Evolutionary conservation across 1,140 invertebrate genomes (phyloP).

Genomic region (Patella vulgata): DNA sequence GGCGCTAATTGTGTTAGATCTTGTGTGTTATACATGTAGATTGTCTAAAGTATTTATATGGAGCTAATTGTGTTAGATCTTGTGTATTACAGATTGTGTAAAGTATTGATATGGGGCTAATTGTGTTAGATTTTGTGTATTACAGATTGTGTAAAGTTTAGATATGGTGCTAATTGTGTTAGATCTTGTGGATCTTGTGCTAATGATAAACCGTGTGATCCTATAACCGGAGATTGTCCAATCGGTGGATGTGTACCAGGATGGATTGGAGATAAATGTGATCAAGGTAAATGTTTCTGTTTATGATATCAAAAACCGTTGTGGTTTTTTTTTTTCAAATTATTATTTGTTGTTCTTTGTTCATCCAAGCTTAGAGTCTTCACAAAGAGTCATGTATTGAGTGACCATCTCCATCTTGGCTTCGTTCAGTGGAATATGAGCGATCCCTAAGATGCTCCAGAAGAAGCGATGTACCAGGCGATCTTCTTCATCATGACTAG

Average conservation of each 20-base stretch:
- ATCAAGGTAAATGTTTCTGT: constrained; percentile 36
- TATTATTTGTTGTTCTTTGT: background rate
- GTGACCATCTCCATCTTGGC: background rate
- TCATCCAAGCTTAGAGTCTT: background rate
- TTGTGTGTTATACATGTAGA: constrained; percentile 10
- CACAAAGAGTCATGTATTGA: background rate
- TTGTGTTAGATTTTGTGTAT: background rate
- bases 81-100: too few species aligned
- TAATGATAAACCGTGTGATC: constrained; percentile 42
- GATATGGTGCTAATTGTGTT: constrained; percentile 40
- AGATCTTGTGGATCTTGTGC: constrained; percentile 45
- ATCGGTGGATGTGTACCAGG: constrained; percentile 44
- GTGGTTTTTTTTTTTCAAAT: background rate
- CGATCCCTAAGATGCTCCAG: background rate
- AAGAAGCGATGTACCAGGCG: background rate
- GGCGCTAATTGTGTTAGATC: too few species aligned
- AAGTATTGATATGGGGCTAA: too few species aligned
- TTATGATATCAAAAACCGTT: background rate
- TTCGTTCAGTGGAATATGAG: background rate
- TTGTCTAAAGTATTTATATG: constrained; percentile 38
- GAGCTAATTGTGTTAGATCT: constrained; percentile 31
- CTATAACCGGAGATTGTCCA: constrained; percentile 33
- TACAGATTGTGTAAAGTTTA: constrained; percentile 37
- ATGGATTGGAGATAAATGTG: constrained; percentile 34
- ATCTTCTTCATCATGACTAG: too few species aligned